Evolutionary conservation across 1,140 invertebrate genomes (phyloP).

Genomic region (Pollicipes pollicipes): DNA sequence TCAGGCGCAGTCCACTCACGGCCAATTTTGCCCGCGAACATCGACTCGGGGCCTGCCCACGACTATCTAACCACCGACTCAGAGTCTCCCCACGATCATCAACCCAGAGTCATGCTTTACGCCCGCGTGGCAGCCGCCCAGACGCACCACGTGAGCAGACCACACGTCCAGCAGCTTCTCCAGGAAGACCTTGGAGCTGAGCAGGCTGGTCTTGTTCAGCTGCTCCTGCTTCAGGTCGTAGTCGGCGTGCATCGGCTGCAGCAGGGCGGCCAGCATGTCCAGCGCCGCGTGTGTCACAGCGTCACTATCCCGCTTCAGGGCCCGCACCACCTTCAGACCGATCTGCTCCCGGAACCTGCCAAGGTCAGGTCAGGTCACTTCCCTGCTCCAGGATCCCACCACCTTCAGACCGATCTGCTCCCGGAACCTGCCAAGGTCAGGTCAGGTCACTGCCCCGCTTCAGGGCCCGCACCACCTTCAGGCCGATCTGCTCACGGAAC

Average conservation of each 20-base stretch:
- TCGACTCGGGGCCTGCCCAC: too few species aligned
- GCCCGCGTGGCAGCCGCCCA: too few species aligned
- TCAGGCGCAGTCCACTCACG: too few species aligned
- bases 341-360: constrained; percentile 82
- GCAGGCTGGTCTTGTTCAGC: constrained; percentile 85
- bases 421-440: constrained; percentile 48
- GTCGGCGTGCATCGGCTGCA: constrained; percentile 98
- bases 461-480: constrained; percentile 76
- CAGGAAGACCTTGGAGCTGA: constrained; percentile 81
- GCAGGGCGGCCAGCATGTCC: constrained; percentile 90
- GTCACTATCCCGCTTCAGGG: constrained; percentile 70
- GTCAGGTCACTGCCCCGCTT: constrained; percentile 53
- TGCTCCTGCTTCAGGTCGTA: constrained; percentile 89
- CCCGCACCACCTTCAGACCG: constrained; percentile 72
- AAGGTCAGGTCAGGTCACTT: constrained; percentile 13
- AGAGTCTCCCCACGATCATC: too few species aligned
- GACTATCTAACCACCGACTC: too few species aligned
- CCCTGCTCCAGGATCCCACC: too few species aligned
- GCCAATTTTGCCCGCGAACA: too few species aligned
- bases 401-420: constrained; percentile 85
- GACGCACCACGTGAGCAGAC: constrained; percentile 81
- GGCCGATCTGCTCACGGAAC: constrained; percentile 85
- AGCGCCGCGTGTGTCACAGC: constrained; percentile 88
- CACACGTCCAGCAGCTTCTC: constrained; percentile 89
- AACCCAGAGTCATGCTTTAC: too few species aligned